Evolutionary conservation across 2,113 vertebrate species (phyloP), one percentile per base, ranked within the genome.

Genomic region (Thunnus maccoyii): DNA sequence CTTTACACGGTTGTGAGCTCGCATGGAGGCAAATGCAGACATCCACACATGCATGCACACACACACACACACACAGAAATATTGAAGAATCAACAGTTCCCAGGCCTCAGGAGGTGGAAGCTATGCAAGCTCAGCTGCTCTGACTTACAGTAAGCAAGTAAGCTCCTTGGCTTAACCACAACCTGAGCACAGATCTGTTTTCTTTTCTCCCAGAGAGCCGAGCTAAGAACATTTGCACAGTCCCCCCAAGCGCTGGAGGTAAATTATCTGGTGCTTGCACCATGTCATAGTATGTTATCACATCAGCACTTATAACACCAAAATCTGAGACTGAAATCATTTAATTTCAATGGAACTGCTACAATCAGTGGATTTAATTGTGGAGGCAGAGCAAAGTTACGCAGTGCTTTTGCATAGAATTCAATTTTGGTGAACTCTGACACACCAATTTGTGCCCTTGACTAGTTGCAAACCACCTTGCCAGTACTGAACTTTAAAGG

Each of bases 91-190:
- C 86, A 88, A 91, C 92, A 88, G 80, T 90, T 89, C 82, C 67
- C 82, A 82, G 51, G 80, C 83, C 76, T 85, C 86, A 13, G 76
- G 80, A 85, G 81, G 65, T 80, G 83, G 73, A 78, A 36, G 80
- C 69, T 84, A 51, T 93, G 88, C 89, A 83, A 79, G 89, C 88
- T 88, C 91, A 92, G 91, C 92, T 88, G 74, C 86, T 88, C 72
- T 76, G 80, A 83, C 78, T 88, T 89, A 82, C 77, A 81, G 71
- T 87, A 72, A 88, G 77, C 80, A 84, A 88, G 78, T 81, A 85
- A 91, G 79, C 73, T 80, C 71, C 66, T 56, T 8, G 27, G 76
- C 83, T 86, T 64, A 87, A 90, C 82, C 84, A 68, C 87, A 90
- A 82, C 74, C 80, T 72, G 68, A 82, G 74, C 22, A 65, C 66